A percentile compares a stretch with the other conserved stretches of the same genome.
phyloP scores from a whole-genome alignment of 2,888 invertebrate genomes.

The Diadegma fenestrale region DNA sequence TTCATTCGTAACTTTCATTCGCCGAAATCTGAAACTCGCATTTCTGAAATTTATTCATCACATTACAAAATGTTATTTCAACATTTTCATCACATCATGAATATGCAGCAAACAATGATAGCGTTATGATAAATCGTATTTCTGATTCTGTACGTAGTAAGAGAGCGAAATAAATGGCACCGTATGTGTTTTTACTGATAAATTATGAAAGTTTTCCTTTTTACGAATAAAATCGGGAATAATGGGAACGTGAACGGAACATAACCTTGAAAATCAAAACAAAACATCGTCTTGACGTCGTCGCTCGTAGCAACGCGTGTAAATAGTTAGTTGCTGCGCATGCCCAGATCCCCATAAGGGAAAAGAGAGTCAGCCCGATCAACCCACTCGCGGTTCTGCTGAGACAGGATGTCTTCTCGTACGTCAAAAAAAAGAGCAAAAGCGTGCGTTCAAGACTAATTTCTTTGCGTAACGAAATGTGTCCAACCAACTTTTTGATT shows the following conservation, averaged over 20 bases:
- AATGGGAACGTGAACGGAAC: background rate
- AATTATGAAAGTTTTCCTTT: background rate
- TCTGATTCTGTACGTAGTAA: background rate
- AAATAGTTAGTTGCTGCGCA: background rate
- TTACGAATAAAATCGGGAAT: background rate
- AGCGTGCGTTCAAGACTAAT: slow-evolving; percentile 6
- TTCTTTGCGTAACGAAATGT: slow-evolving; percentile 17
- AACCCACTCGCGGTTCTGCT: background rate
- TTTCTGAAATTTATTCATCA: background rate
- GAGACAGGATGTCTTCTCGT: slow-evolving; percentile 1
- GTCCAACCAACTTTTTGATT: background rate
- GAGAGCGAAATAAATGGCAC: background rate
- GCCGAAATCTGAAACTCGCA: no score
- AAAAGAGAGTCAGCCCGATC: background rate
- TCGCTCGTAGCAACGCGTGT: slow-evolving; percentile 14
- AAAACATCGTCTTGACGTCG: background rate
- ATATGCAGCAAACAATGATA: background rate
- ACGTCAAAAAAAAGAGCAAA: slow-evolving; percentile 12
- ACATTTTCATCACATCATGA: background rate
- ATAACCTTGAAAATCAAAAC: slow-evolving; percentile 8
- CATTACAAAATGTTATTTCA: background rate
- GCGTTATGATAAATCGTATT: background rate
- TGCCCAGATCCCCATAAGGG: background rate
- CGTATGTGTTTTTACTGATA: background rate
- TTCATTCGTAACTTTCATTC: background rate